These are phyloP conservation scores for Musca domestica DNA, from an alignment of 1,140 invertebrate genomes.

Conservation along the genomic window DNA sequence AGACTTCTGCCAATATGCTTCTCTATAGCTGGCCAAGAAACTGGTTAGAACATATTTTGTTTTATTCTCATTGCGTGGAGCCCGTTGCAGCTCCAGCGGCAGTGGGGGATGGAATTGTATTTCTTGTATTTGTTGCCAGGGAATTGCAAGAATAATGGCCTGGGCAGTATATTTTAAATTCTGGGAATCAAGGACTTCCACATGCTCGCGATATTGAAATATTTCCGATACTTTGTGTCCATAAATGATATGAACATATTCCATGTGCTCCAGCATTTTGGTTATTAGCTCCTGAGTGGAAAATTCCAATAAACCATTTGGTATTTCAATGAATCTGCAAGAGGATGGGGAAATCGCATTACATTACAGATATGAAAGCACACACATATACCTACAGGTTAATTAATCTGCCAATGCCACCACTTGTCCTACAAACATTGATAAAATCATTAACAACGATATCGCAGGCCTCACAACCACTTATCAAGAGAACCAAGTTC, in stretches of 20 bases:
- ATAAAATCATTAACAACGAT: conserved; percentile 45
- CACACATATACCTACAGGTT: conserved; percentile 41
- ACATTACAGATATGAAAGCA: no score
- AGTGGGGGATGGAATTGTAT: conserved; percentile 35
- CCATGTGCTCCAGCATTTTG: conserved; percentile 29
- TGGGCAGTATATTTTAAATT: conserved; percentile 31
- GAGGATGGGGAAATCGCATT: not conserved
- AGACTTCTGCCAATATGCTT: conserved; percentile 33
- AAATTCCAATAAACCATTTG: conserved; percentile 32
- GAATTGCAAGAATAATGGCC: conserved; percentile 41
- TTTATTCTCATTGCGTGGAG: not conserved
- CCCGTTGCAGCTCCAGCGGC: conserved; percentile 26
- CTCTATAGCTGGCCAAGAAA: conserved; percentile 34
- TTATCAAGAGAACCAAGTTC: conserved; percentile 36
- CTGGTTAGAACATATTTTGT: conserved; percentile 30
- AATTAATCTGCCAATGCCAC: conserved; percentile 37
- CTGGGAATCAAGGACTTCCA: conserved; percentile 31
- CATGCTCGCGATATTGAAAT: conserved; percentile 42
- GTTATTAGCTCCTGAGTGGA: conserved; percentile 31
- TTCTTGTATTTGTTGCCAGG: conserved; percentile 38
- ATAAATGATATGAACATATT: conserved; percentile 24
- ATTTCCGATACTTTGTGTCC: conserved; percentile 27
- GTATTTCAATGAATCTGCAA: conserved; percentile 34
- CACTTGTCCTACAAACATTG: conserved; percentile 39
- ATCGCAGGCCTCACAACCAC: conserved; percentile 34